These are phyloP conservation scores for Lithobates pipiens DNA, from an alignment of 2,797 vertebrate genomes.

Conservation along the genomic window DNA sequence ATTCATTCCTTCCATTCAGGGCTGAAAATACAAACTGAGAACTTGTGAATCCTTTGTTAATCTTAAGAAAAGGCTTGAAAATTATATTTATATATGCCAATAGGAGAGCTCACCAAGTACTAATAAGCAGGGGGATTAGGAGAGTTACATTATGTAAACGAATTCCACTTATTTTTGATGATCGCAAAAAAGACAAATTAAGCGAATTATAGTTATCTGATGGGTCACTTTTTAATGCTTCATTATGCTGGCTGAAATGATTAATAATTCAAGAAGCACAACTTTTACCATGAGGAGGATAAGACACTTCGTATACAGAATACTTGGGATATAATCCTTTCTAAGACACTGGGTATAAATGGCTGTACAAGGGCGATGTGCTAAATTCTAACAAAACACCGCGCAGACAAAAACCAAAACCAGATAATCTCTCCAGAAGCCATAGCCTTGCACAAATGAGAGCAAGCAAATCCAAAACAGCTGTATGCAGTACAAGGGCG, in stretches of 20 bases:
- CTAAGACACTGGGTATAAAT: not conserved
- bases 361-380: not conserved
- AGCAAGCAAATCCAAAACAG: not conserved
- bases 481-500: not conserved
- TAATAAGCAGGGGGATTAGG: conserved; percentile 50
- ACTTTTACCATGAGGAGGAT: not conserved
- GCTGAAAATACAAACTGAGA: conserved; percentile 32
- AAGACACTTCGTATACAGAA: not conserved
- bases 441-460: no score
- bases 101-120: conserved; percentile 7
- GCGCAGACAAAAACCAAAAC: not conserved
- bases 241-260: conserved; percentile 18
- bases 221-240: conserved; percentile 17
- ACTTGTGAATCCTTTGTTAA: conserved; percentile 37
- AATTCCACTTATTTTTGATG: conserved; percentile 21
- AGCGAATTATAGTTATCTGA: not conserved
- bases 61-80: conserved; percentile 7
- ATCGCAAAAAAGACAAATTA: conserved; percentile 19
- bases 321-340: conserved; percentile 32
- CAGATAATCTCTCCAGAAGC: not conserved
- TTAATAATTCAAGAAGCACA: not conserved
- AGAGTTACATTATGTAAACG: conserved; percentile 43
- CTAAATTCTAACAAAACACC: not conserved
- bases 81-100: conserved; percentile 32
- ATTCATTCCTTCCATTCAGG: conserved; percentile 23